phyloP scores from a whole-genome alignment of 1,140 invertebrate genomes.

The Anadara kagoshimensis region DNA sequence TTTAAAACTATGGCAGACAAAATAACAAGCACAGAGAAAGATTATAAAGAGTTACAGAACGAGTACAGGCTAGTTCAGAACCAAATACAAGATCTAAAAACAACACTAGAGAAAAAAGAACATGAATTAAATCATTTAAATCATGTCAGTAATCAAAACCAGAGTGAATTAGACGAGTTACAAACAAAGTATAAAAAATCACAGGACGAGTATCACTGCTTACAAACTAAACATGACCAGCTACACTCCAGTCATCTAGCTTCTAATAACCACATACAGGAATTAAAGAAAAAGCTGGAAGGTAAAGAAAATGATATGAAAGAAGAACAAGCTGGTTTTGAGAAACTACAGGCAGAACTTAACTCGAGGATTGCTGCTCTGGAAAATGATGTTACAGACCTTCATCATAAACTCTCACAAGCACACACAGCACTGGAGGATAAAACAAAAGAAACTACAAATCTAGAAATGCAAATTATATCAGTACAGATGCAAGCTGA shows the following conservation, averaged over 20 bases:
- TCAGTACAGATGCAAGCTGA: constrained; percentile 43
- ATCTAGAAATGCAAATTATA: constrained; percentile 38
- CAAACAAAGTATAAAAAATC: constrained; percentile 28
- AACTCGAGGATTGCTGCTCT: constrained; percentile 7
- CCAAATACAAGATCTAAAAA: constrained; percentile 36
- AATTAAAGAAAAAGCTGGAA: constrained; percentile 27
- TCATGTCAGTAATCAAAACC: constrained; percentile 7
- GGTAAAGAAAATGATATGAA: constrained; percentile 15
- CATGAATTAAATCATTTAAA: constrained; percentile 32
- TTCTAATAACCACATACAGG: constrained; percentile 29
- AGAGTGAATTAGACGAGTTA: constrained; percentile 28
- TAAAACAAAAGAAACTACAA: constrained; percentile 30
- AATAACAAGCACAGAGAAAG: constrained; percentile 32
- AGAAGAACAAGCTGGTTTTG: constrained; percentile 20
- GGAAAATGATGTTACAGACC: constrained; percentile 23
- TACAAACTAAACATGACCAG: constrained; percentile 35
- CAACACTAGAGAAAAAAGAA: constrained; percentile 27
- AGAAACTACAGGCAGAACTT: constrained; percentile 26
- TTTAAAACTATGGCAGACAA: constrained; percentile 27
- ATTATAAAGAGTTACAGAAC: constrained; percentile 36
- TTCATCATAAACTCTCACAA: constrained; percentile 25
- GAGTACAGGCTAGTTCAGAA: constrained; percentile 37
- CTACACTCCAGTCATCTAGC: constrained; percentile 35
- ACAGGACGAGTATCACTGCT: constrained; percentile 32
- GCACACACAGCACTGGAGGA: constrained; percentile 26